Evolutionary conservation across 2,888 invertebrate species (phyloP), one percentile per base, ranked within the genome.

Genomic region (Scaeva pyrastri): DNA sequence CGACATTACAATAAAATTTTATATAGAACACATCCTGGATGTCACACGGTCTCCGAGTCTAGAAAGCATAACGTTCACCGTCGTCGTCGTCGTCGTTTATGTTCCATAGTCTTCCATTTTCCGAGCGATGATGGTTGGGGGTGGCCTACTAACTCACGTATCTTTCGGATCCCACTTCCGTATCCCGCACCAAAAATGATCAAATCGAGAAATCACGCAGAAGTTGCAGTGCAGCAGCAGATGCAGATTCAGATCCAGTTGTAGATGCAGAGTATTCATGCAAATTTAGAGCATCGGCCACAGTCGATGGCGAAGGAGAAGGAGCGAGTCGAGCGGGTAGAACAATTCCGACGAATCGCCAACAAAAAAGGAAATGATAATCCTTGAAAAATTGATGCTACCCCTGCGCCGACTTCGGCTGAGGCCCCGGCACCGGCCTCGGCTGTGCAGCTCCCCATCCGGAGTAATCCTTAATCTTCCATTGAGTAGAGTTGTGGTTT

Each of bases 161-260:
- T 19, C 31, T 31, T 43, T 31, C 64, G 19, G 19, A 48, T n/a
- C 56, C 1, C 26, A 16, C 4, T 4, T 21, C 5, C 45, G n/a
- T 36, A 19, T 52, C 6, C 74, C 52, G 23, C 56, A 64, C 26
- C 52, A 64, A 45, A 64, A 80, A 76, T 80, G 85, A 85, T 76
- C 80, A 76, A 80, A 80, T 80, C 72, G 80, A 80, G 80, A 85
- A 76, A 80, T 80, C 85, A 85, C 60, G 84, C 80, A 80, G 43
- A 76, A 76, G 76, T 85, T 72, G 68, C 76, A 56, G 31, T 31
- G 31, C 31, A 31, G 31, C n/a, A n/a, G n/a, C n/a, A n/a, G n/a
- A n/a, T n/a, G n/a, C n/a, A n/a, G n/a, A n/a, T n/a, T n/a, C n/a
- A n/a, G n/a, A n/a, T n/a, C n/a, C n/a, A n/a, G n/a, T n/a, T n/a